Evolutionary conservation across 2,888 invertebrate species (phyloP).

Genomic region (Syritta pipiens): DNA sequence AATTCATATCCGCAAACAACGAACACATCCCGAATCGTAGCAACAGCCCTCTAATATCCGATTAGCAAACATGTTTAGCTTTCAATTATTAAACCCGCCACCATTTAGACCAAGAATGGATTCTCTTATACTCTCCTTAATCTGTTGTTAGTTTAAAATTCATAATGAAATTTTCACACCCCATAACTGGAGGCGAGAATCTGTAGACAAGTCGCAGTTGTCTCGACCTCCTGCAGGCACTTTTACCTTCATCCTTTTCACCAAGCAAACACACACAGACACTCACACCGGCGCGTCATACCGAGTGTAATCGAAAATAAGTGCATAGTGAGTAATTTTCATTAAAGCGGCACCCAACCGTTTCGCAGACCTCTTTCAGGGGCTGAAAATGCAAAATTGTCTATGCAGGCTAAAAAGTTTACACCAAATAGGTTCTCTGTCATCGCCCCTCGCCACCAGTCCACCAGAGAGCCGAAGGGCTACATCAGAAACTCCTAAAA

Average conservation of each 20-base stretch:
- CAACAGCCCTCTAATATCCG: too few species aligned
- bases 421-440: constrained; percentile 38
- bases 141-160: constrained; percentile 21
- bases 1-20: too few species aligned
- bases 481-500: not conserved
- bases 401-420: constrained; percentile 30
- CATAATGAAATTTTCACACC: constrained; percentile 23
- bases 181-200: not conserved
- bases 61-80: too few species aligned
- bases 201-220: not conserved
- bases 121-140: too few species aligned
- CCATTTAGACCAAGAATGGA: too few species aligned
- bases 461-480: not conserved
- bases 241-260: too few species aligned
- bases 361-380: constrained; percentile 23
- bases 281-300: not conserved
- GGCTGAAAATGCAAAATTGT: constrained; percentile 50
- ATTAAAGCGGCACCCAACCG: constrained; percentile 52
- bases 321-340: constrained; percentile 53
- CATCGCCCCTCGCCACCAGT: not conserved
- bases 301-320: constrained; percentile 25
- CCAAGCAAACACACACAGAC: not conserved
- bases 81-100: too few species aligned
- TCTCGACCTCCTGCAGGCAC: not conserved
- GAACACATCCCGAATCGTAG: too few species aligned